These are phyloP conservation scores for Standfussiana lucernea DNA, from an alignment of 2,888 invertebrate genomes.

Conservation along the genomic window DNA sequence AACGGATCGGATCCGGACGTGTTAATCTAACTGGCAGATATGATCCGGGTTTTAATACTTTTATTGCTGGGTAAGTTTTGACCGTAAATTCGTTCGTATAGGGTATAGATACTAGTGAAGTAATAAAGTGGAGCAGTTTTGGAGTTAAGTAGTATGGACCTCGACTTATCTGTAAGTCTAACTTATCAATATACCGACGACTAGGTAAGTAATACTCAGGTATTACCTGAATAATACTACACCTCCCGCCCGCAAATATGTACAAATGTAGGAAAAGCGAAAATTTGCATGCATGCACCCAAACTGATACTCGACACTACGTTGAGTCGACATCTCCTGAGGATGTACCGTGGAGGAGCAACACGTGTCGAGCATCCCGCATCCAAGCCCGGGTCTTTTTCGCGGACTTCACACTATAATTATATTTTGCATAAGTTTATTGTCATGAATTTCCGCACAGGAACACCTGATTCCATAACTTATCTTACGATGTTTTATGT, in stretches of 20 bases:
- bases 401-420: too few species aligned
- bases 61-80: not conserved
- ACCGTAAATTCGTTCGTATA: not conserved
- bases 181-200: too few species aligned
- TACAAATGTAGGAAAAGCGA: too few species aligned
- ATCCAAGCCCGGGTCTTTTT: not conserved
- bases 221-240: too few species aligned
- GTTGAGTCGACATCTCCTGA: not conserved
- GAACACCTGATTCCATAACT: not conserved
- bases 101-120: not conserved
- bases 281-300: too few species aligned
- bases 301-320: not conserved
- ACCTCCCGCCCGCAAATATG: too few species aligned
- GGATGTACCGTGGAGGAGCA: not conserved
- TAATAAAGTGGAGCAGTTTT: not conserved
- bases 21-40: slow-evolving; percentile 39
- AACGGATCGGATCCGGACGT: slow-evolving; percentile 13
- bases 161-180: too few species aligned
- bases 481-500: too few species aligned
- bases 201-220: too few species aligned
- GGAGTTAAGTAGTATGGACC: not conserved
- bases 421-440: too few species aligned
- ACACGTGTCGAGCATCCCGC: not conserved
- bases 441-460: too few species aligned
- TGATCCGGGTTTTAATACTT: slow-evolving; percentile 18